phyloP scores from a whole-genome alignment of 2,888 invertebrate species.

The Agrotis segetum region DNA sequence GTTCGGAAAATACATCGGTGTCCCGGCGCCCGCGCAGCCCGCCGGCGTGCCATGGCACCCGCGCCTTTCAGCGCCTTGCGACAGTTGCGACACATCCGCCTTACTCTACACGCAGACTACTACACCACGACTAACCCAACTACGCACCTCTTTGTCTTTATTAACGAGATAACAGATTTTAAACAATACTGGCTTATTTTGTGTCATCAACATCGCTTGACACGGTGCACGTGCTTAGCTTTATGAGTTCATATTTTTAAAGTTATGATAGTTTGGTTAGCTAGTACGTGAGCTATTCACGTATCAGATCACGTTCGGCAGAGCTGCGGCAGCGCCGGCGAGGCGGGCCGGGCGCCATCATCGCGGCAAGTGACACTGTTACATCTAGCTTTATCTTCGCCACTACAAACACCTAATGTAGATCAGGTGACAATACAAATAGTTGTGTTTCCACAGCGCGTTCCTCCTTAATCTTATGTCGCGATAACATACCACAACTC shows the following conservation, averaged over 20 bases:
- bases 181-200: conserved; percentile 22
- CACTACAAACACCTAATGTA: conserved; percentile 79
- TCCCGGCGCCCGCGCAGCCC: conserved; percentile 66
- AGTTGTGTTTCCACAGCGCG: conserved; percentile 84
- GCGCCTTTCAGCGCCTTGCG: conserved; percentile 79
- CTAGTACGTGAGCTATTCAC: conserved; percentile 85
- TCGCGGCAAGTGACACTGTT: conserved; percentile 68
- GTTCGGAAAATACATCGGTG: conserved; percentile 88
- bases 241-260: conserved; percentile 73
- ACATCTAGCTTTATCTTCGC: conserved; percentile 76
- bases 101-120: conserved; percentile 55
- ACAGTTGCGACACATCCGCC: conserved; percentile 84
- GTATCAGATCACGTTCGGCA: conserved; percentile 71
- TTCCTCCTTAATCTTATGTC: conserved; percentile 84
- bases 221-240: conserved; percentile 73
- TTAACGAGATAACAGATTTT: conserved; percentile 15
- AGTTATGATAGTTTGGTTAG: conserved; percentile 73
- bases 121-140: conserved; percentile 42
- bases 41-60: conserved; percentile 69
- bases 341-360: conserved; percentile 53
- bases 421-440: conserved; percentile 86
- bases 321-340: conserved; percentile 49
- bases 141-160: conserved; percentile 42
- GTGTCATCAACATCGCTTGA: conserved; percentile 29
- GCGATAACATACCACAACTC: conserved; percentile 76